phyloP scores from a whole-genome alignment of 2,113 vertebrate genomes.

The Anhinga rufa region DNA sequence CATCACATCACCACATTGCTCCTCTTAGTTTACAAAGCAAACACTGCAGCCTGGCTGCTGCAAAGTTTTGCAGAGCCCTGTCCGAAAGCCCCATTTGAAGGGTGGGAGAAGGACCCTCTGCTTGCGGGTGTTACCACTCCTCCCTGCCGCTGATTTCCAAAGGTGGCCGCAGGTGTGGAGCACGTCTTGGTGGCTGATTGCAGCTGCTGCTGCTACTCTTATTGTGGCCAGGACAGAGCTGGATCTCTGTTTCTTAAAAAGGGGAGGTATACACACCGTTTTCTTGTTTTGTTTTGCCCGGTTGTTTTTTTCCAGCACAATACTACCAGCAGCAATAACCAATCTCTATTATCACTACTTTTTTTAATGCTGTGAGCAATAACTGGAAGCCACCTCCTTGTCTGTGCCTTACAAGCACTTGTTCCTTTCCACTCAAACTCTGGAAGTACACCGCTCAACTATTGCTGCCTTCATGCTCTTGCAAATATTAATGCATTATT shows the following conservation, averaged over 20 bases:
- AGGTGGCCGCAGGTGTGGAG: background rate
- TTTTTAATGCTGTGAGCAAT: background rate
- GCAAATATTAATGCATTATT: conserved; percentile 67
- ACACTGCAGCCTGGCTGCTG: background rate
- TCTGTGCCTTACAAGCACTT: background rate
- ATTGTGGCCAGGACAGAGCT: background rate
- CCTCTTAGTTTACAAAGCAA: background rate
- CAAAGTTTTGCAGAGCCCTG: background rate
- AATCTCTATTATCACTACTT: background rate
- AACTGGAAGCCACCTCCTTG: background rate
- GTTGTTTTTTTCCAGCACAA: background rate
- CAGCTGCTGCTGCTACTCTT: background rate
- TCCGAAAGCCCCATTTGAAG: background rate
- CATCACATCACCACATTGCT: background rate
- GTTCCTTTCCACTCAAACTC: background rate
- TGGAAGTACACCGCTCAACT: conserved; percentile 27
- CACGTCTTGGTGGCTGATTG: background rate
- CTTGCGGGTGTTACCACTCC: background rate
- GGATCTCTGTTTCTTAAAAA: background rate
- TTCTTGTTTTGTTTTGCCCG: background rate
- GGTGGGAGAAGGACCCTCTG: background rate
- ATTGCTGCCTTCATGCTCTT: conserved; percentile 40
- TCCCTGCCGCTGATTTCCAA: rapidly evolving
- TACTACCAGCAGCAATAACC: background rate
- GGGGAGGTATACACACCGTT: rapidly evolving